Base-by-base conservation (phyloP, 2,888 invertebrate genomes). In the Lagria hirta region DNA sequence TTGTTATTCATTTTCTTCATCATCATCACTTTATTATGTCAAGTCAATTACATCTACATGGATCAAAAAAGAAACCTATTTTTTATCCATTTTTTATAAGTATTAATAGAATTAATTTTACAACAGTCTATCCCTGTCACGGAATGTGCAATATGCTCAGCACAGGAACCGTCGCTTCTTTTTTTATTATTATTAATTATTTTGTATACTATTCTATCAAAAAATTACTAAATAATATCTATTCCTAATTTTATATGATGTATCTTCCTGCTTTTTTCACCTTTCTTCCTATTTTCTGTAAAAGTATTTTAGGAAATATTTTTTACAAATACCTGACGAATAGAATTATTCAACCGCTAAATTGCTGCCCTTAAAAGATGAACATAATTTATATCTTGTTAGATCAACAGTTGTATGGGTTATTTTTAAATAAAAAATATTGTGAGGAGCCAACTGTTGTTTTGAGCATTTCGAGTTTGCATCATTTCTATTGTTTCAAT, bases 301-400 rank as follows among this genome's bases (percentile, higher is more conserved):
- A n/a, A n/a, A n/a, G n/a, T n/a, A n/a, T n/a, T n/a, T n/a, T n/a
- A n/a, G n/a, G n/a, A n/a, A n/a, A n/a, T n/a, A n/a, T n/a, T n/a
- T n/a, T 46, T 53, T 50, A 43, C 49, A 47, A 40, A 32, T 44
- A 17, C 30, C 34, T 48, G 35, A 44, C 27, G 30, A 44, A 43
- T 38, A 38, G 22, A 22, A 32, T 24, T 30, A 12, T 24, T 30
- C 30, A 20, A 37, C 34, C 43, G 30, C 48, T 44, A 38, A 49
- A 55, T 53, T 55, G 60, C 60, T 61, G 57, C 61, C 62, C 57
- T 55, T 60, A 55, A 57, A 59, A 55, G 63, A 57, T 57, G 58
- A 64, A 59, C 62, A 64, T 64, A 60, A 66, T 68, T 68, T 69
- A 69, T 69, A 68, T 69, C 68, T 69, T 70, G 70, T 71, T 70